Percentiles rank a stretch among this genome's conserved stretches.
phyloP scores from a whole-genome alignment of 2,113 vertebrate species.

The Ceyx margarethae region DNA sequence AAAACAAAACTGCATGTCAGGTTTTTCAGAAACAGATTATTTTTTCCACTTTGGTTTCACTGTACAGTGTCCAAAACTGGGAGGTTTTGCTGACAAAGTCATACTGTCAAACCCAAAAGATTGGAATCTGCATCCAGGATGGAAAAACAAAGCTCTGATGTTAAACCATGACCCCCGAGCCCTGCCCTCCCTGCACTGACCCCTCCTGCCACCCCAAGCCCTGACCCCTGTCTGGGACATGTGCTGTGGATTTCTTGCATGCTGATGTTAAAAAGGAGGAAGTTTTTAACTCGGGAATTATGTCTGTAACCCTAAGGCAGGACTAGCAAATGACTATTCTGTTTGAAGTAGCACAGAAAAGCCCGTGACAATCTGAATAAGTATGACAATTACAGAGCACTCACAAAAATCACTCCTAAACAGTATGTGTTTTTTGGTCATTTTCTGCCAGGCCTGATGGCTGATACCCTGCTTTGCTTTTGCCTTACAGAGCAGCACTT shows the following conservation, averaged over 20 bases:
- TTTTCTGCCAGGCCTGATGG: neutral
- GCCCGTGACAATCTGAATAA: neutral
- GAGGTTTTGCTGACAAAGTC: neutral
- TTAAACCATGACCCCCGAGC: neutral
- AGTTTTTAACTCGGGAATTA: neutral
- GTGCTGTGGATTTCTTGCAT: neutral
- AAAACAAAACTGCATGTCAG: neutral
- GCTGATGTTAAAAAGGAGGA: neutral
- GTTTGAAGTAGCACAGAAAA: neutral
- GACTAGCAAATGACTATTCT: neutral
- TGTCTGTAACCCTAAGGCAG: neutral
- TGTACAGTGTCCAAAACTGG: neutral
- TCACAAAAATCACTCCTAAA: neutral
- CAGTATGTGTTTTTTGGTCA: neutral
- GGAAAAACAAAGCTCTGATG: neutral
- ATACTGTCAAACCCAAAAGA: neutral
- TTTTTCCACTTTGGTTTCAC: neutral
- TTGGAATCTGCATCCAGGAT: neutral
- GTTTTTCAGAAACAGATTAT: neutral
- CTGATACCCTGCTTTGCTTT: neutral
- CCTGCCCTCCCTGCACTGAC: neutral
- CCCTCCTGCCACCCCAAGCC: neutral
- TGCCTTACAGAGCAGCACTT: slow-evolving; percentile 7
- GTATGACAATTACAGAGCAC: neutral
- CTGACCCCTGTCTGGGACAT: neutral